phyloP scores from a whole-genome alignment of 2,888 invertebrate species.

The Heliconius aoede region DNA sequence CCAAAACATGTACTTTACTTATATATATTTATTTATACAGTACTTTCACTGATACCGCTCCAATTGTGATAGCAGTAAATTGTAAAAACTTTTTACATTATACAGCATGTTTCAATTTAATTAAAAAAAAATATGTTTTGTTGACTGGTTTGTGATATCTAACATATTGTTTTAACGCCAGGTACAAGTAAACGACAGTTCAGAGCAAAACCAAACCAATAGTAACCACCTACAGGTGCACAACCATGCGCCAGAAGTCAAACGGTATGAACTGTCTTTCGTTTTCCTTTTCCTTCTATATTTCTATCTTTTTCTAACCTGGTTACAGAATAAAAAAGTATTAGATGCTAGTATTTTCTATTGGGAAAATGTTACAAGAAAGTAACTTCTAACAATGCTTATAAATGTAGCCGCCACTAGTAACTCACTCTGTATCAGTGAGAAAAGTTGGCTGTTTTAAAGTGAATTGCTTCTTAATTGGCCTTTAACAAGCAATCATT shows the following conservation, averaged over 20 bases:
- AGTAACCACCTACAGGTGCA: conserved; percentile 53
- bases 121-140: no score
- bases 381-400: not conserved
- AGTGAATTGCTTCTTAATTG: conserved; percentile 22
- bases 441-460: conserved; percentile 9
- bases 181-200: conserved; percentile 58
- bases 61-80: no score
- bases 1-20: no score
- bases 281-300: no score
- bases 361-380: not conserved
- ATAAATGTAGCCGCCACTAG: not conserved
- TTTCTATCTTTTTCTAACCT: not conserved
- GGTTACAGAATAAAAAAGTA: not conserved
- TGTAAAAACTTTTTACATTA: no score
- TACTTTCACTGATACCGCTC: no score
- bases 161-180: not conserved
- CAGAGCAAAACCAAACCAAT: conserved; percentile 47
- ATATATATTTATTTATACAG: no score
- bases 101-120: no score
- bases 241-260: conserved; percentile 61
- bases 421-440: conserved; percentile 26
- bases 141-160: not conserved
- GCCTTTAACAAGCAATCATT: not conserved
- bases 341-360: not conserved
- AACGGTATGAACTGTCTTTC: conserved; percentile 58